These are phyloP conservation scores for Trichomalopsis sarcophagae DNA, from an alignment of 1,140 invertebrate species.

Conservation along the genomic window DNA sequence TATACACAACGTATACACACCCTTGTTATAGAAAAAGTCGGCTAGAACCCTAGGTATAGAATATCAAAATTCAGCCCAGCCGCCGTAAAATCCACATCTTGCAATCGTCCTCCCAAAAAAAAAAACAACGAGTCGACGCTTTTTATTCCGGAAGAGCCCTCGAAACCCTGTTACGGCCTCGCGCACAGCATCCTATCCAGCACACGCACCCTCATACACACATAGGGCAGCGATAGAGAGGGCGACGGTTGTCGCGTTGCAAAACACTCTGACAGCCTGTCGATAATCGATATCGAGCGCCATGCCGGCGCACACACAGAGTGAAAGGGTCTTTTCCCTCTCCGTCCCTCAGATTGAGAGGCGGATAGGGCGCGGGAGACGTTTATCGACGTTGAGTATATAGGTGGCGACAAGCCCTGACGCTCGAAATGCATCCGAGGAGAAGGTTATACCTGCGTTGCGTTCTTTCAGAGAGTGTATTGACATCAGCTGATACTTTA, in stretches of 20 bases:
- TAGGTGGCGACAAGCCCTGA: neutral
- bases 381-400: constrained; percentile 30
- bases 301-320: neutral
- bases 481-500: neutral
- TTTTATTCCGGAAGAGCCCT: constrained; percentile 2
- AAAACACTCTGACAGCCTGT: constrained; percentile 34
- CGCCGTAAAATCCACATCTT: neutral
- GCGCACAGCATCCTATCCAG: neutral
- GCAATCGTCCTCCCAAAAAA: neutral
- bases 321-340: constrained; percentile 15
- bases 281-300: constrained; percentile 23
- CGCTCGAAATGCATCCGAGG: neutral
- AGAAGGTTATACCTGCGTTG: neutral
- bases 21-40: neutral
- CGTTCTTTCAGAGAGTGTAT: neutral
- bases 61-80: neutral
- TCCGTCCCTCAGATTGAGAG: constrained; percentile 34
- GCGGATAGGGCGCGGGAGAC: constrained; percentile 15
- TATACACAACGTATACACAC: neutral
- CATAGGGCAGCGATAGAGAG: neutral
- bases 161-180: neutral
- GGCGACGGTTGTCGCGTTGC: neutral
- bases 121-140: neutral
- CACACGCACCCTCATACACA: neutral
- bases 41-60: neutral